Base-by-base conservation (phyloP, 2,888 invertebrate genomes). In the Orthosia gracilis region DNA sequence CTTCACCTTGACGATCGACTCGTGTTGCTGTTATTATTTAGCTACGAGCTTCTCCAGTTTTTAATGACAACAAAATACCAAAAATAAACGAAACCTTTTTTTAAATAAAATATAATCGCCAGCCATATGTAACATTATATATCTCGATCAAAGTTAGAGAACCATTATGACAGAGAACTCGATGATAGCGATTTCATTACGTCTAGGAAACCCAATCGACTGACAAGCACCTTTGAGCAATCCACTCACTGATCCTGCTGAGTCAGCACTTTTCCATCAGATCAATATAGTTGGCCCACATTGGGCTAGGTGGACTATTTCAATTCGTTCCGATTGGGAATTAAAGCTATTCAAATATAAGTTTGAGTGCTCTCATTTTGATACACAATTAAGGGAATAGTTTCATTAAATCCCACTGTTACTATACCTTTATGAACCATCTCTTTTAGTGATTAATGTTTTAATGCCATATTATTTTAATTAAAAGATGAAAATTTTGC, bases 161-260 rank as follows among this genome's bases (percentile, higher is more conserved):
- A 57, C 21, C 49, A 62, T 75, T 84, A 76, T 80, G 84, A 64
- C 57, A 61, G 47, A 69, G 52, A 68, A 62, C 62, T 64, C 61
- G 77, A 71, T 76, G 73, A 85, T 84, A 85, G 83, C 71, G 82
- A 82, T 81, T 87, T 89, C 84, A 87, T 87, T 86, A 88, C 76
- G 85, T 82, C 75, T 85, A 83, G 75, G 74, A 82, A 82, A 80
- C 73, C 79, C 81, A 84, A 82, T 87, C 85, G 83, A 62, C 78
- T 76, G 79, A 80, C 82, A 80, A 84, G 83, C 80, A 85, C 83
- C 83, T 85, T 84, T 80, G 82, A 83, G 86, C 86, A 83, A 88
- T 89, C 87, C 88, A 87, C 88, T 89, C 84, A 71, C 85, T 81
- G 87, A 85, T 85, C 85, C 82, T 86, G 83, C 82, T 88, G 90